Percentiles rank a stretch among this genome's conserved stretches.
phyloP scores from a whole-genome alignment of 2,888 invertebrate species.

The Nipponacmea schrenckii region DNA sequence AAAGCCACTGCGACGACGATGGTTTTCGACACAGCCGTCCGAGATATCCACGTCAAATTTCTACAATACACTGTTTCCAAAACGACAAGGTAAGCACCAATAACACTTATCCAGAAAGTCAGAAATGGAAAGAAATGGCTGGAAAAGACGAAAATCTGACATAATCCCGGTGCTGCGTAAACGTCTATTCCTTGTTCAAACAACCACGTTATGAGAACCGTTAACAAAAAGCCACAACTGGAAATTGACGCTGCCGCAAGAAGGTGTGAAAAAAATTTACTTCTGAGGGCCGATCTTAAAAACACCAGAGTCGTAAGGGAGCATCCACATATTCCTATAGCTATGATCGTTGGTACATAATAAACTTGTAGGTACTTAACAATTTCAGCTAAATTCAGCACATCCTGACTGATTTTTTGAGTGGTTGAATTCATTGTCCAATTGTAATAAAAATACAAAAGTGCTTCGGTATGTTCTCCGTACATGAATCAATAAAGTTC shows the following conservation, averaged over 20 bases:
- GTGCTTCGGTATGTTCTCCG: too few species aligned
- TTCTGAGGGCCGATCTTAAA: conserved; percentile 38
- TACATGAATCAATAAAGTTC: too few species aligned
- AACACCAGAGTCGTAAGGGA: conserved; percentile 37
- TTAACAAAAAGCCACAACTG: conserved; percentile 43
- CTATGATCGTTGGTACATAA: conserved; percentile 38
- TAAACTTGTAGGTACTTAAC: conserved; percentile 33
- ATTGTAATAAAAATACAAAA: too few species aligned
- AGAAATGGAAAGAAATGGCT: conserved; percentile 52
- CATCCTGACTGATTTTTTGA: neutral
- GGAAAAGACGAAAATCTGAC: conserved; percentile 46
- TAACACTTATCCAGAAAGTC: conserved; percentile 42
- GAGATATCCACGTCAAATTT: conserved; percentile 32
- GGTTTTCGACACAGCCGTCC: conserved; percentile 39
- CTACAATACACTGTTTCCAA: conserved; percentile 33
- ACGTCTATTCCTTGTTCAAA: conserved; percentile 41
- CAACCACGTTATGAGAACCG: conserved; percentile 45
- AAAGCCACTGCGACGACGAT: conserved; percentile 36
- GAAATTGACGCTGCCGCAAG: conserved; percentile 43
- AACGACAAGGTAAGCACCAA: conserved; percentile 37
- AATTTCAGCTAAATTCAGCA: conserved; percentile 6
- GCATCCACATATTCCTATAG: conserved; percentile 36
- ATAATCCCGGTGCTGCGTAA: conserved; percentile 47
- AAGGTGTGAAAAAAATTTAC: conserved; percentile 46
- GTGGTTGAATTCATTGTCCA: too few species aligned